A percentile compares a stretch with the other conserved stretches of the same genome.
These are phyloP conservation scores for Burhinus bistriatus DNA, from an alignment of 2,113 vertebrate genomes.

Conservation along the genomic window DNA sequence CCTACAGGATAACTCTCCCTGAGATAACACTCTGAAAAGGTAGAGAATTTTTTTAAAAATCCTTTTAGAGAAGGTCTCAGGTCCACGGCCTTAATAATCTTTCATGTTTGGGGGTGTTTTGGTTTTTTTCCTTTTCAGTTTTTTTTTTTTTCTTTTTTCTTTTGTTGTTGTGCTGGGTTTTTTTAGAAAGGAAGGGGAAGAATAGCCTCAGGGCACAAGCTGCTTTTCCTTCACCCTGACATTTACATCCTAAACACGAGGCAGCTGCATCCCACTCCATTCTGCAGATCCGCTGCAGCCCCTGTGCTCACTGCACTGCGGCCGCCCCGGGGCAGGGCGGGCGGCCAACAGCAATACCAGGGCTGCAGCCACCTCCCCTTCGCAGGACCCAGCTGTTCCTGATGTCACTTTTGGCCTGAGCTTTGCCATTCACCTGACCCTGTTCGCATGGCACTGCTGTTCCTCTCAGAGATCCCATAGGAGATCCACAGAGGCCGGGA, in stretches of 20 bases:
- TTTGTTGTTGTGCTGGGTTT: background rate
- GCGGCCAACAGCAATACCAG: background rate
- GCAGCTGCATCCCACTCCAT: background rate
- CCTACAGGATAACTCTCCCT: background rate
- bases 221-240: background rate
- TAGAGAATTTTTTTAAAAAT: background rate
- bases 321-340: background rate
- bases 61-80: background rate
- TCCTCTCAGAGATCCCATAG: background rate
- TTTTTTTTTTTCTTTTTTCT: background rate
- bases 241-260: background rate
- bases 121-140: background rate
- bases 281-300: background rate
- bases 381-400: background rate
- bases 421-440: background rate
- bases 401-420: background rate
- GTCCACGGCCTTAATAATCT: background rate
- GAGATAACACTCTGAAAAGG: background rate
- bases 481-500: accelerated
- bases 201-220: background rate
- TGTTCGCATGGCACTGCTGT: accelerated
- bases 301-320: background rate
- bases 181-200: background rate
- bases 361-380: background rate
- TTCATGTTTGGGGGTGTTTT: background rate